phyloP scores from a whole-genome alignment of 1,140 invertebrate genomes.

The Aporrectodea caliginosa region DNA sequence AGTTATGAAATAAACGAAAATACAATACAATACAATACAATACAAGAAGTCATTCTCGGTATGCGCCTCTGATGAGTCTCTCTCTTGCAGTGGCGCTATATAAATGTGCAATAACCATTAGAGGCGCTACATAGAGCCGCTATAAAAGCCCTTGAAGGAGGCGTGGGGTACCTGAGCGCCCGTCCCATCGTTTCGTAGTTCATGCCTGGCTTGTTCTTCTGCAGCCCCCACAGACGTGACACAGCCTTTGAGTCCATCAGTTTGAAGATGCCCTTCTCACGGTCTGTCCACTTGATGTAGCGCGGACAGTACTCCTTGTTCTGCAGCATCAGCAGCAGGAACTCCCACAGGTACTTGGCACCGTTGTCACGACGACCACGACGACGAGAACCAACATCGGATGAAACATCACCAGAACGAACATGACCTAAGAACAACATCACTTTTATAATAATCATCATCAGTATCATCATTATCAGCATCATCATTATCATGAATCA shows the following conservation, averaged over 20 bases:
- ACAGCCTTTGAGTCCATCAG: conserved; percentile 98
- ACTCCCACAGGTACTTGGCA: conserved; percentile 89
- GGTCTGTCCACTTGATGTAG: conserved; percentile 99
- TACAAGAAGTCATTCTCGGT: no score
- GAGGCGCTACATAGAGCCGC: no score
- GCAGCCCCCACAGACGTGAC: conserved; percentile 92
- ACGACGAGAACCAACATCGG: background rate
- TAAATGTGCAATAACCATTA: no score
- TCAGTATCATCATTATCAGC: no score
- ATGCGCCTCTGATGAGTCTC: no score
- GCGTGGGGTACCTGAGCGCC: conserved; percentile 70
- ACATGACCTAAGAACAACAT: no score
- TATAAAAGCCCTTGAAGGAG: background rate
- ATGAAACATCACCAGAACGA: no score
- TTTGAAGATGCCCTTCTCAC: conserved; percentile 96
- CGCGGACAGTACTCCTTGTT: conserved; percentile 95
- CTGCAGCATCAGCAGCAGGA: conserved; percentile 92
- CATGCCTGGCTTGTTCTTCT: conserved; percentile 99
- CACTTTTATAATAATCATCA: no score
- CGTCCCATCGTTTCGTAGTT: conserved; percentile 99
- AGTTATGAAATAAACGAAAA: no score
- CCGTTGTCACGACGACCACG: background rate
- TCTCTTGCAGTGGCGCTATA: no score
- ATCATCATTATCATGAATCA: no score
- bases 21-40: no score